Evolutionary conservation across 2,113 vertebrate species (phyloP).

Genomic region (Pteruthius melanotis): DNA sequence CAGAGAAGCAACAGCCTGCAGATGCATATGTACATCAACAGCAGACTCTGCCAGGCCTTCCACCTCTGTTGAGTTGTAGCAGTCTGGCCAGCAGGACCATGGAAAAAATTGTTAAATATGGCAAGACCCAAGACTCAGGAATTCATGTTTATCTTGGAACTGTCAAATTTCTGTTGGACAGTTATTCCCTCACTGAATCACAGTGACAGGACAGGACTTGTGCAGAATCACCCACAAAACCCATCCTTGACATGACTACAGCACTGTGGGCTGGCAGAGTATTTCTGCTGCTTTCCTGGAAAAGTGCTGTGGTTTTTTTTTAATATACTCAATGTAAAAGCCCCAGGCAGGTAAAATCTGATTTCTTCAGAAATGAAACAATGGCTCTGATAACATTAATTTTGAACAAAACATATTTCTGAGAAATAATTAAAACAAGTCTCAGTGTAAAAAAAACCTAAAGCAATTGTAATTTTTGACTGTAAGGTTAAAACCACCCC

Average conservation of each 20-base stretch:
- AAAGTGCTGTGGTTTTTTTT: background rate
- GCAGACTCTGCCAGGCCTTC: background rate
- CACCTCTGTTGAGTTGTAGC: background rate
- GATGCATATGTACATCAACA: rapidly evolving
- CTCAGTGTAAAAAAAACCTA: background rate
- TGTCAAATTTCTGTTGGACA: background rate
- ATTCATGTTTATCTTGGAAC: background rate
- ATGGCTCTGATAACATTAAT: background rate
- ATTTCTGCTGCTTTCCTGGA: background rate
- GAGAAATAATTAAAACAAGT: background rate
- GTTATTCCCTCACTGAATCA: background rate
- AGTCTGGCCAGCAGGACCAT: background rate
- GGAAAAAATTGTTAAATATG: background rate
- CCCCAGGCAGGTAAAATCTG: background rate
- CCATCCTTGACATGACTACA: rapidly evolving
- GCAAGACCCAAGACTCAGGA: background rate
- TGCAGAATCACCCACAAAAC: rapidly evolving
- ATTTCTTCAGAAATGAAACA: background rate
- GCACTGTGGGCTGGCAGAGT: background rate
- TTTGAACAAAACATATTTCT: background rate
- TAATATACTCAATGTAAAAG: background rate
- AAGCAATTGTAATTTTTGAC: background rate
- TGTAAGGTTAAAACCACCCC: background rate
- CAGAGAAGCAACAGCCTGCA: background rate
- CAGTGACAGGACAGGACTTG: rapidly evolving